These are phyloP conservation scores for Seira musarum DNA, from an alignment of 2,888 invertebrate species.

Conservation along the genomic window DNA sequence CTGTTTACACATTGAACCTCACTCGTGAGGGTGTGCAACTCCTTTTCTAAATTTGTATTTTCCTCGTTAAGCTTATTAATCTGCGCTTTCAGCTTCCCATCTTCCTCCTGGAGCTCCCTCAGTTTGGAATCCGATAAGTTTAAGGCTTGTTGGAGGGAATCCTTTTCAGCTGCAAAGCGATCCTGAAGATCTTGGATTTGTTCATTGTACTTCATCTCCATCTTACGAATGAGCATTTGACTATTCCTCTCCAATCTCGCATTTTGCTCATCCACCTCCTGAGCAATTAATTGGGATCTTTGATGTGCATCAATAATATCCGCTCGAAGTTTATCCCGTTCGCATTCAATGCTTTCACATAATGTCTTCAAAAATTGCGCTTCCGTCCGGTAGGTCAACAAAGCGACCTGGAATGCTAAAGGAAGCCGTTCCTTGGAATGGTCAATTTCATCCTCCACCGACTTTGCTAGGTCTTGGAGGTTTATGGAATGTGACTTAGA, in stretches of 20 bases:
- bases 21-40: slow-evolving; percentile 76
- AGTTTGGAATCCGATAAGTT: slow-evolving; percentile 79
- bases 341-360: slow-evolving; percentile 80
- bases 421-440: slow-evolving; percentile 72
- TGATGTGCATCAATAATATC: slow-evolving; percentile 88
- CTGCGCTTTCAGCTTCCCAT: slow-evolving; percentile 79
- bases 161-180: slow-evolving; percentile 83
- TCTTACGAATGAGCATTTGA: slow-evolving; percentile 76
- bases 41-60: slow-evolving; percentile 78
- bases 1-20: slow-evolving; percentile 78
- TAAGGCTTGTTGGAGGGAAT: slow-evolving; percentile 78
- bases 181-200: slow-evolving; percentile 81
- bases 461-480: slow-evolving; percentile 64
- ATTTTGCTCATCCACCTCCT: slow-evolving; percentile 94
- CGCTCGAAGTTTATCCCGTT: slow-evolving; percentile 85
- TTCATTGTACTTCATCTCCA: slow-evolving; percentile 86
- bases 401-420: slow-evolving; percentile 78
- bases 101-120: slow-evolving; percentile 78
- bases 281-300: slow-evolving; percentile 85
- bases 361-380: slow-evolving; percentile 75
- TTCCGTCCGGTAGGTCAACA: slow-evolving; percentile 80
- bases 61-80: slow-evolving; percentile 77
- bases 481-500: slow-evolving; percentile 60
- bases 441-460: slow-evolving; percentile 67
- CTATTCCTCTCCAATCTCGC: slow-evolving; percentile 85